Evolutionary conservation across 2,888 invertebrate species (phyloP).

Genomic region (Pterostichus madidus): DNA sequence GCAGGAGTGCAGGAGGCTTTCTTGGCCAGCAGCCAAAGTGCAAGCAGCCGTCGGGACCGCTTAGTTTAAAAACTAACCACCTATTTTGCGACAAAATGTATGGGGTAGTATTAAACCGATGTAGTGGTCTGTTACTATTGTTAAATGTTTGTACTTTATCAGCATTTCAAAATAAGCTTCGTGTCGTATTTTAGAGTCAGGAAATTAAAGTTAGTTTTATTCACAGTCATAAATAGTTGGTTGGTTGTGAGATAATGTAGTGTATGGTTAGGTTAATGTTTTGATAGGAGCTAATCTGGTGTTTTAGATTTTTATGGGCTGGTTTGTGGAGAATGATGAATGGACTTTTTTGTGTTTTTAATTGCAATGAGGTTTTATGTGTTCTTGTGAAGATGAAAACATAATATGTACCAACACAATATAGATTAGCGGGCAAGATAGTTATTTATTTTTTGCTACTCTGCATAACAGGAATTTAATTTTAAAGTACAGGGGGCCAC

Average conservation of each 20-base stretch:
- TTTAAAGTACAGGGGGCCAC: too few species aligned
- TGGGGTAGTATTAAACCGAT: not conserved
- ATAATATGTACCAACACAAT: too few species aligned
- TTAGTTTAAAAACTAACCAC: slow-evolving; percentile 5
- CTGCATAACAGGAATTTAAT: too few species aligned
- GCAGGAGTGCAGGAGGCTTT: too few species aligned
- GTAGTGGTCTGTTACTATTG: not conserved
- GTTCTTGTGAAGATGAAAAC: too few species aligned
- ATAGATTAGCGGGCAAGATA: too few species aligned
- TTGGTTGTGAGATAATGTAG: not conserved
- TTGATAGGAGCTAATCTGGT: not conserved
- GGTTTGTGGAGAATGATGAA: not conserved
- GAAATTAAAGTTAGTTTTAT: slow-evolving; percentile 24
- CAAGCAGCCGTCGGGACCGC: not conserved
- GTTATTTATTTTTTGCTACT: too few species aligned
- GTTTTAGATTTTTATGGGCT: not conserved
- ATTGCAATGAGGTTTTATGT: too few species aligned
- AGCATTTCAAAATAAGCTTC: slow-evolving; percentile 7
- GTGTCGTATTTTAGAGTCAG: slow-evolving; percentile 5
- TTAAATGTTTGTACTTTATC: slow-evolving; percentile 18
- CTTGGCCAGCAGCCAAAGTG: slow-evolving; percentile 12
- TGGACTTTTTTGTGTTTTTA: not conserved
- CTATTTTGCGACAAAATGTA: not conserved
- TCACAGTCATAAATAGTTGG: not conserved
- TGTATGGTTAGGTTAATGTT: not conserved